Evolutionary conservation across 1,140 invertebrate genomes (phyloP), one percentile per base, ranked within the genome.

Genomic region (Pseudomyrmex sp.): DNA sequence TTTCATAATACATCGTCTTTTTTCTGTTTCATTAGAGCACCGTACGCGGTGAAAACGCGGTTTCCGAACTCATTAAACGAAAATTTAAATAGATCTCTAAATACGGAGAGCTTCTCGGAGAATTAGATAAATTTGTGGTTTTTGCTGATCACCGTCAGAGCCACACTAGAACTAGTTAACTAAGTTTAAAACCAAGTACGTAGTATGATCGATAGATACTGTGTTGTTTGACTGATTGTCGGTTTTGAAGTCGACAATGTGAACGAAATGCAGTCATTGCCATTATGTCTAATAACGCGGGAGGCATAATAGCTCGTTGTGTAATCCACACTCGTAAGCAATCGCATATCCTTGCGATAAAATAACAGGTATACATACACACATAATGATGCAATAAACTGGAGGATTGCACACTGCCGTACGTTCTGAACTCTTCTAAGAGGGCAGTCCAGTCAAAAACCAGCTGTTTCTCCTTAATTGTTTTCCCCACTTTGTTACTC

Each of bases 111-210:
- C 18, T 73, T 8, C 7, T 72, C 12, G 54, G 5, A 12, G 18
- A 69, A 69, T 52, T 69, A 52, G 20, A 69, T 26, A 69, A 69
- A 54, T 52, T 20, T 69, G 13, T 54, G 13, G 7, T 26, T 12
- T 0, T 12, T 0, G 4, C 2, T 2, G 15, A 46, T 48, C 50
- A n/a, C 13, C 35, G 35, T 35, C 5, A 35, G 4, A 4, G 35
- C 5, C 35, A 35, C 35, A 35, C 35, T 35, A 35, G 35, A 35
- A 1, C 35, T 35, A 35, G 35, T 35, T 35, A 35, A 10, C 13
- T n/a, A 69, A 69, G 20, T 9, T 54, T 50, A 54, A 1, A 52
- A 26, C 26, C 23, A 54, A 70, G 54, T 54, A 15, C 26, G 46
- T 54, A n/a, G 7, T 54, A 54, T 1, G 2, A 15, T 69, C 23